Evolutionary conservation across 2,888 invertebrate genomes (phyloP), one percentile per base, ranked within the genome.

Genomic region (Lithodes maja): DNA sequence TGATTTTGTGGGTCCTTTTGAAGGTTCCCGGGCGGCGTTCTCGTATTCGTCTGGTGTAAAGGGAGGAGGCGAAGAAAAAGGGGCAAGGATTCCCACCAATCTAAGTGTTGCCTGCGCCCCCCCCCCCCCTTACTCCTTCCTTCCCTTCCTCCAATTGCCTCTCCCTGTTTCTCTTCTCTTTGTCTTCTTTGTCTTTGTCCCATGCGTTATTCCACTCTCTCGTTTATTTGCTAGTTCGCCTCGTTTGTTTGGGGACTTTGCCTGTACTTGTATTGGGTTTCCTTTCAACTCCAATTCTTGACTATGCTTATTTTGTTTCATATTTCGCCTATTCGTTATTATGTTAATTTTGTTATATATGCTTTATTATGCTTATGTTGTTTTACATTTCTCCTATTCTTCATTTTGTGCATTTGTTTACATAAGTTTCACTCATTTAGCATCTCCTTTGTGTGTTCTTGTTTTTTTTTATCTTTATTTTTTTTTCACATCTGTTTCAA

Each of bases 71-170:
- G 79, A 83, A 87, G 78, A 78, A 84, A 84, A 74, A 87, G 68
- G 33, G 80, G 7, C 69, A 61, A 80, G 80, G 78, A 88, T 87
- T 83, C 82, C 54, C 82, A 77, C 74, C 87, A 87, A 86, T 86
- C 86, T 86, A 86, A 86, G 75, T 68, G 86, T 71, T 71, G 71
- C 17, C n/a, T 71, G 71, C 17, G 0, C 71, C 78, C 50, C 50
- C 78, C 78, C 33, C 49, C 78, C 78, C 50, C 17, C 78, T n/a
- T 17, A 9, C 50, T 52, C 7, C 50, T 50, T 52, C 78, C 2
- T 78, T 50, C 50, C 50, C 50, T 17, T 71, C 1, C 5, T 61
- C 68, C 15, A 12, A 61, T 61, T 61, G 9, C 68, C 15, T 61
- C 68, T 15, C 15, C 68, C 2, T 61, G 2, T 61, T 61, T 2